phyloP scores from a whole-genome alignment of 2,888 invertebrate species.

The Chloroclysta siterata region DNA sequence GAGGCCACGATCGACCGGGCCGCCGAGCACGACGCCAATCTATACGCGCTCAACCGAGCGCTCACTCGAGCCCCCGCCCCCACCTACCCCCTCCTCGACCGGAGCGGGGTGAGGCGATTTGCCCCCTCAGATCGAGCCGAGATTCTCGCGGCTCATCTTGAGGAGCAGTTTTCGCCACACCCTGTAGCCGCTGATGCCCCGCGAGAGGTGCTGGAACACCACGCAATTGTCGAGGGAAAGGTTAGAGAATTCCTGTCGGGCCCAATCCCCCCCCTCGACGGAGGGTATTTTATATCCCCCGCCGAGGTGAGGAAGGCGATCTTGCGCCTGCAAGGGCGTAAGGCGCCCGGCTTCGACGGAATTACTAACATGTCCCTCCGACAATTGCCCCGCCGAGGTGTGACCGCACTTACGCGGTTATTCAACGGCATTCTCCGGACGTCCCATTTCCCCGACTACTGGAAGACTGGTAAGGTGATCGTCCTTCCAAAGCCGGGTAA shows the following conservation, averaged over 20 bases:
- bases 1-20: neutral
- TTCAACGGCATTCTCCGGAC: conserved; percentile 29
- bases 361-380: conserved; percentile 10
- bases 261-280: neutral
- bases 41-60: neutral
- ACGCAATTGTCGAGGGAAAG: neutral
- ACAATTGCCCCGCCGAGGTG: neutral
- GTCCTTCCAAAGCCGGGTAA: conserved; percentile 43
- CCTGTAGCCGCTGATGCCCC: neutral
- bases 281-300: conserved; percentile 8
- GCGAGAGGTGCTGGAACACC: neutral
- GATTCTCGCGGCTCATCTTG: neutral
- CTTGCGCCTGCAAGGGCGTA: conserved; percentile 2
- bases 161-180: neutral
- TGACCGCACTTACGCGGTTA: conserved; percentile 10
- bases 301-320: conserved; percentile 9
- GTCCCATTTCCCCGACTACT: conserved; percentile 19
- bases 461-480: conserved; percentile 39
- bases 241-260: neutral
- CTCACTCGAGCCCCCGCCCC: neutral
- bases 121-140: neutral
- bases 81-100: neutral
- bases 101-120: neutral
- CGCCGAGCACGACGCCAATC: neutral
- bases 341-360: conserved; percentile 18